Base-by-base conservation (phyloP, 2,888 invertebrate species). In the Archips xylosteana region DNA sequence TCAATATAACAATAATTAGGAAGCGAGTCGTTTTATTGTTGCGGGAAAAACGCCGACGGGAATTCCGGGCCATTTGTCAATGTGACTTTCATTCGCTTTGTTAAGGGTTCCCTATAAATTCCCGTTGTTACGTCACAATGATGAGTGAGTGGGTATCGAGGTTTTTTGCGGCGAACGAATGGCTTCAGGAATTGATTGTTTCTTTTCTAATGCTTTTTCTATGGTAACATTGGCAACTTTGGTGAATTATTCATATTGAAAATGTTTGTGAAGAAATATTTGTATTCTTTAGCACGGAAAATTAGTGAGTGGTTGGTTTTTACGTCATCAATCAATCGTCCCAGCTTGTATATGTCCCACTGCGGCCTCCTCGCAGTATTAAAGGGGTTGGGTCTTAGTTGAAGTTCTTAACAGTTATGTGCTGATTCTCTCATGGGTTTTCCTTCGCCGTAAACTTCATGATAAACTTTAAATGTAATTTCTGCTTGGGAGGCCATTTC, bases 1-100 rank as follows among this genome's bases (percentile, higher is more conserved):
- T 68, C 74, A 60, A 74, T 74, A 69, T 65, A 65, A 69, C 70
- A 74, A 70, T 74, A 70, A 74, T 74, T 74, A 73, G 71, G 66
- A 61, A 73, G 63, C 42, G 45, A 47, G 51, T 65, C 51, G 54
- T 65, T 70, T 74, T 74, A 74, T 74, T 65, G 74, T 60, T 54
- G 57, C 49, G 69, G 70, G 74, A 70, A 74, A 69, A 73, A 73
- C 54, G 68, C 57, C 49, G 60, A 42, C 60, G 60, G 65, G 54
- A 59, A 74, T 74, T 70, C 69, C 69, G 69, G 54, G 51, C 42
- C 60, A 74, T 74, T 74, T 74, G 74, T 74, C 74, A 74, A 54
- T 45, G 64, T 65, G 74, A 65, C 74, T 69, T 74, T 74, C 74
- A 70, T 74, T 70, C 63, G 68, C 70, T 74, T 74, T 74, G 74